These are phyloP conservation scores for Drosophila serrata DNA, from an alignment of 1,140 invertebrate species.

Conservation along the genomic window DNA sequence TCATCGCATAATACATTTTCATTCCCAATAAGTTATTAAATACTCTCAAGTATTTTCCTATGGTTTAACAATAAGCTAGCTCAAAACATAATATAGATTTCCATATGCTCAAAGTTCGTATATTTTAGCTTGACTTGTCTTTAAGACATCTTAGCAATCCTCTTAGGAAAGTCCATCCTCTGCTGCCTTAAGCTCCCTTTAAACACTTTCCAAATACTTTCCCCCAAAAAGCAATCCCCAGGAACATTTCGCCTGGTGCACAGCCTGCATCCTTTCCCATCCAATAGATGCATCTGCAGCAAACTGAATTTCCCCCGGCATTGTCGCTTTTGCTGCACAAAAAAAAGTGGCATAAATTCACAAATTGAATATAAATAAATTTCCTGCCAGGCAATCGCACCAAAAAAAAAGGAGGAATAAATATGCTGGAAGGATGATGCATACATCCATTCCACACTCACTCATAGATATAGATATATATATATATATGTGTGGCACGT, in stretches of 20 bases:
- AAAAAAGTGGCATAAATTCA: slow-evolving; percentile 70
- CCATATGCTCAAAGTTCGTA: too few species aligned
- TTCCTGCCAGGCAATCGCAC: slow-evolving; percentile 65
- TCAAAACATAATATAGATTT: neutral
- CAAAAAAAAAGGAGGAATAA: slow-evolving; percentile 55
- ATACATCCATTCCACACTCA: slow-evolving; percentile 26
- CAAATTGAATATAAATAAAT: slow-evolving; percentile 84
- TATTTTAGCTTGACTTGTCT: neutral
- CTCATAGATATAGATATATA: slow-evolving; percentile 19
- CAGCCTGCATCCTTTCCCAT: slow-evolving; percentile 24
- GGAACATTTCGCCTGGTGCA: slow-evolving; percentile 21
- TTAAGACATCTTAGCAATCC: neutral
- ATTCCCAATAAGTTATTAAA: neutral
- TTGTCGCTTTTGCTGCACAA: slow-evolving; percentile 31
- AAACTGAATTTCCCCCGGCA: slow-evolving; percentile 67
- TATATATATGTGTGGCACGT: slow-evolving; percentile 57
- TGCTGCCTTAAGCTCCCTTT: slow-evolving; percentile 25
- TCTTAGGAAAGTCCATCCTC: slow-evolving; percentile 6
- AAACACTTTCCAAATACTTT: neutral
- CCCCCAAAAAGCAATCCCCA: neutral
- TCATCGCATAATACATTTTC: too few species aligned
- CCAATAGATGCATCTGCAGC: slow-evolving; percentile 27
- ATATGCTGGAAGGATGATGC: slow-evolving; percentile 53
- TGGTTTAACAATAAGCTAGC: neutral
- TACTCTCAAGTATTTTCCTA: neutral